Evolutionary conservation across 2,113 vertebrate species (phyloP), one percentile per base, ranked within the genome.

Genomic region (Ondatra zibethicus): DNA sequence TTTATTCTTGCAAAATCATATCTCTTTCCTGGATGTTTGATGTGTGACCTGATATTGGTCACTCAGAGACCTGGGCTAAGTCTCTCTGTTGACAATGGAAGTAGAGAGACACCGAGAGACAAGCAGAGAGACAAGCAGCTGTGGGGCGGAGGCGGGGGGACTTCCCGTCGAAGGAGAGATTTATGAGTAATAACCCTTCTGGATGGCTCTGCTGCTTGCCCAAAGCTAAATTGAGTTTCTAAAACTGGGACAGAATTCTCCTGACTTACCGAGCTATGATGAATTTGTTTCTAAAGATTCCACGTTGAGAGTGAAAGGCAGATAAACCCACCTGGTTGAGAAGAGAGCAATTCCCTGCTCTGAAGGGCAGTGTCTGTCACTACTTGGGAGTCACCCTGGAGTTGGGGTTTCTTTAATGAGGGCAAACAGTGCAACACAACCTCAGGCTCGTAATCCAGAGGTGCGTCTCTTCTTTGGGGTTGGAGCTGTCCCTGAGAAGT

Each of bases 211-310:
- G 58, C 85, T 80, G 92, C 91, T 96, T 31, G 88, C 52, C 78
- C 93, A 36, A 81, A 81, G 92, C 91, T 76, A 93, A 93, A 97
- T 23, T 94, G 95, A 91, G 88, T 96, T 96, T 96, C 96, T 94
- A 81, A 96, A 96, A 58, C 61, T 6, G 88, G 91, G 55, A 63
- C 47, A 88, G 58, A 42, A 93, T 95, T 68, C 84, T 93, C 45
- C 33, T 33, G 93, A 61, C 72, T 73, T 87, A n/a, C 73, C 21
- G 47, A 85, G 72, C 77, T 16, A 17, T 7, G 50, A 72, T 68
- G 7, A 42, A 9, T 93, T 94, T 94, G 68, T 88, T 95, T 94
- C 90, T 58, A 77, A 91, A 39, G 39, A 23, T 19, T 88, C 27
- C 42, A n/a, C 52, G 89, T 90, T 81, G 55, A 89, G 17, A 58